These are phyloP conservation scores for Peromyscus leucopus DNA, from an alignment of 2,113 vertebrate species.

Conservation along the genomic window DNA sequence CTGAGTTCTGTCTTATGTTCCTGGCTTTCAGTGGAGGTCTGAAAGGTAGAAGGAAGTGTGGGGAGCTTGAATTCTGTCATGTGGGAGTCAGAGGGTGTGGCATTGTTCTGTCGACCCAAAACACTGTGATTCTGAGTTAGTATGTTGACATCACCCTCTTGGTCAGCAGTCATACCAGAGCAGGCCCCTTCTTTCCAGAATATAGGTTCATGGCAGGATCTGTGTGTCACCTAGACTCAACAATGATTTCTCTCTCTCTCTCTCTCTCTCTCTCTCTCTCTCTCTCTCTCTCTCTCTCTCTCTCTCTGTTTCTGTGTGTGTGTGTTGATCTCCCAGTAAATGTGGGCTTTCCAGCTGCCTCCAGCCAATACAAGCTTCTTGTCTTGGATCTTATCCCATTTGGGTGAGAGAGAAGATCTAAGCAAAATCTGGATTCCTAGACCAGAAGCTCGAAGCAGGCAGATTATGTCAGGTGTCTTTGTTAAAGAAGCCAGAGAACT, in stretches of 20 bases:
- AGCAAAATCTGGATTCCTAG: background rate
- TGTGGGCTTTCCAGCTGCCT: background rate
- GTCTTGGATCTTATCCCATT: background rate
- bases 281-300: too few species aligned
- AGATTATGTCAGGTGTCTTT: background rate
- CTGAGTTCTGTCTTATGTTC: background rate
- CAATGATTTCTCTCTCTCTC: too few species aligned
- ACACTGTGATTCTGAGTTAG: background rate
- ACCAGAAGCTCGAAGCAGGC: background rate
- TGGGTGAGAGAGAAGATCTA: background rate
- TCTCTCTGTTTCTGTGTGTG: too few species aligned
- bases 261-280: too few species aligned
- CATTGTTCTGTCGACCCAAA: background rate
- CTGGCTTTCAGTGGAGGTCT: background rate
- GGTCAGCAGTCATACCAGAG: background rate
- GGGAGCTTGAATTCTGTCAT: background rate
- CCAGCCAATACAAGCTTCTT: background rate
- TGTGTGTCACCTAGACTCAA: background rate
- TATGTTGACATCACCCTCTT: background rate
- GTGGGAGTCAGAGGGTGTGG: background rate
- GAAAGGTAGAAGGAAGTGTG: background rate
- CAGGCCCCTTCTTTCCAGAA: background rate
- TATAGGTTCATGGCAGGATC: background rate
- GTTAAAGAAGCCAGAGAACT: background rate
- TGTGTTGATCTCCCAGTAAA: background rate